These are phyloP conservation scores for Drosophila vallismaia DNA, from an alignment of 2,888 invertebrate species.

Conservation along the genomic window DNA sequence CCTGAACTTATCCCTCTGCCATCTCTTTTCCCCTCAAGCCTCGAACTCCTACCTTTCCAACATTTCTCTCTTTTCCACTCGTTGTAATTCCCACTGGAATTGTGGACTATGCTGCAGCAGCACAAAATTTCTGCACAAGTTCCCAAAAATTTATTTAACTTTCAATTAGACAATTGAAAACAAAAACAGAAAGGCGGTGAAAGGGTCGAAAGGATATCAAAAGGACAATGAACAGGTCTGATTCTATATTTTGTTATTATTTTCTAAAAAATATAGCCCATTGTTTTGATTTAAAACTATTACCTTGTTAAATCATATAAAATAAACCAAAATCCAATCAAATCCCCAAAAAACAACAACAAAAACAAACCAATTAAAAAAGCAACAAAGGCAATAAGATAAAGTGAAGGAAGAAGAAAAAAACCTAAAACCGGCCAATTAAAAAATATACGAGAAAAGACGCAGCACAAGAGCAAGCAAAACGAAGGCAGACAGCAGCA, in stretches of 20 bases:
- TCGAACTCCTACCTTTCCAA: not conserved
- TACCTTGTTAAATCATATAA: not conserved
- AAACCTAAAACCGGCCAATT: constrained; percentile 58
- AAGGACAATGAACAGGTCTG: not conserved
- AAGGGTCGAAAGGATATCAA: not conserved
- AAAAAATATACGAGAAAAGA: constrained; percentile 66
- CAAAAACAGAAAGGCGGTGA: constrained; percentile 43
- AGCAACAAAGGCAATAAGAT: constrained; percentile 29
- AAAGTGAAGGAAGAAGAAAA: constrained; percentile 17
- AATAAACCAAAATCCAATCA: constrained; percentile 34
- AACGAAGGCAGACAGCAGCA: constrained; percentile 49
- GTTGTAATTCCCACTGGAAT: constrained; percentile 33
- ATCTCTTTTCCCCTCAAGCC: not conserved
- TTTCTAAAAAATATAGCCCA: not conserved
- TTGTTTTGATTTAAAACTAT: not conserved
- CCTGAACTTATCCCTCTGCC: constrained; percentile 22
- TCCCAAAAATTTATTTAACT: constrained; percentile 70
- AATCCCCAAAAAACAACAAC: constrained; percentile 35
- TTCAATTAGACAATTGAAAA: constrained; percentile 75
- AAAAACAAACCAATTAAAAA: constrained; percentile 23
- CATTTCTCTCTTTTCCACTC: constrained; percentile 8
- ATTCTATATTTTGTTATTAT: not conserved
- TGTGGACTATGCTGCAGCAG: constrained; percentile 52
- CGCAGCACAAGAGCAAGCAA: constrained; percentile 34
- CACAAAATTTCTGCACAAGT: constrained; percentile 66